Base-by-base conservation (phyloP, 2,888 invertebrate genomes). In the Mycalesis mineus region DNA sequence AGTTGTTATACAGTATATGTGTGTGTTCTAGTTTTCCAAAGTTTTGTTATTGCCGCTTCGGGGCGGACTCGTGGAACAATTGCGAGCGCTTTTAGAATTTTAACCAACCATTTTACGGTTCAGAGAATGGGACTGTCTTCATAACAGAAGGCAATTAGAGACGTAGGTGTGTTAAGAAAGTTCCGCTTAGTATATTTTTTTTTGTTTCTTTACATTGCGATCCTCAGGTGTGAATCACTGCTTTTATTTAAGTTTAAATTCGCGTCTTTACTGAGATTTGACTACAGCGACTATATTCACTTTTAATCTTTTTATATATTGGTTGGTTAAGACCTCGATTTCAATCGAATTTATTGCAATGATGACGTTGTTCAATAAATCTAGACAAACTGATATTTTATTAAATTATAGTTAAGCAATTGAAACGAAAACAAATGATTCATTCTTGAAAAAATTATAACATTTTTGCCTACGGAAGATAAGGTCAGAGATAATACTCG, bases 41-140 rank as follows among this genome's bases (percentile, higher is more conserved):
- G 67, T 69, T 70, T 67, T 61, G 65, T 63, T 65, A 64, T 65
- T 60, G 65, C 58, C 57, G 55, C 57, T 61, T 58, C 55, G 60
- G 57, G 62, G 54, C 53, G 57, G 64, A 61, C 63, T 59, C 63
- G 58, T 60, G 60, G 54, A 65, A 65, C 63, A 65, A 62, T 65
- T 64, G 60, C 55, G 50, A 49, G 55, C 55, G 58, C 57, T 60
- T 56, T 56, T 51, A 57, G 57, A 55, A 55, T 60, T 57, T 58
- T 60, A 58, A 45, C 55, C 55, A 39, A 53, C 49, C 58, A 49
- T 57, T 60, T 62, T 58, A 55, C 60, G 60, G 45, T 55, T 62
- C 17, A 44, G 57, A 58, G 60, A 54, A 55, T 60, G 41, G 48
- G 47, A 45, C 52, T 50, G 61, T 61, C 61, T 58, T 58, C 61